These are phyloP conservation scores for Morone chrysops DNA, from an alignment of 2,113 vertebrate species.

Conservation along the genomic window DNA sequence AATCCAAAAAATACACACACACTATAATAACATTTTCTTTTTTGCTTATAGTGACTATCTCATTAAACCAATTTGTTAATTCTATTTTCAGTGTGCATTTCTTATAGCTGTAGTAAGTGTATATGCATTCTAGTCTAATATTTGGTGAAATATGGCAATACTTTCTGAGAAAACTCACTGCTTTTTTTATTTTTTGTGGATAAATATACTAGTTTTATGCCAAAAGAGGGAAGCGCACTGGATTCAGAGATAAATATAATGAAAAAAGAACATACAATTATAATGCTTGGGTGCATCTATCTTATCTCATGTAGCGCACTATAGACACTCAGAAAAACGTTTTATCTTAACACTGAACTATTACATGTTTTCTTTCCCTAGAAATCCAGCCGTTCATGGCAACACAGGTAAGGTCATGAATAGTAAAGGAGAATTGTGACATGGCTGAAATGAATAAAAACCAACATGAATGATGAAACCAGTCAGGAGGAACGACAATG, in stretches of 20 bases:
- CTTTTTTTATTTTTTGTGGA: background rate
- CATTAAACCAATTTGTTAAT: background rate
- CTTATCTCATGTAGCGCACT: background rate
- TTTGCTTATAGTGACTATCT: background rate
- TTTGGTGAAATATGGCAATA: background rate
- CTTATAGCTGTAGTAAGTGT: background rate
- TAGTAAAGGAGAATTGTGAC: background rate
- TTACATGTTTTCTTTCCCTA: background rate
- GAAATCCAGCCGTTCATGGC: background rate
- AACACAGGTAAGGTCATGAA: background rate
- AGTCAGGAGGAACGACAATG: background rate
- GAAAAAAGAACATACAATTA: background rate
- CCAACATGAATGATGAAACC: slow-evolving; percentile 12
- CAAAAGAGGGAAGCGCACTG: background rate
- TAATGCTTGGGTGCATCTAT: background rate
- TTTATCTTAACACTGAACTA: background rate
- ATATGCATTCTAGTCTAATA: background rate
- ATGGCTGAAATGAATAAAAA: background rate
- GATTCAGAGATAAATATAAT: background rate
- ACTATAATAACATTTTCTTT: background rate
- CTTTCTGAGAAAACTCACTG: too few species aligned
- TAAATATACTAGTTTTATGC: background rate
- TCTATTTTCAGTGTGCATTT: background rate
- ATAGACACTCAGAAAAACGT: background rate
- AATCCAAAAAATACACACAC: background rate